Percentiles rank a stretch among this genome's conserved stretches.
Conservation (phyloP, 2,888 invertebrate genomes). For the Dynastes tityus region DNA sequence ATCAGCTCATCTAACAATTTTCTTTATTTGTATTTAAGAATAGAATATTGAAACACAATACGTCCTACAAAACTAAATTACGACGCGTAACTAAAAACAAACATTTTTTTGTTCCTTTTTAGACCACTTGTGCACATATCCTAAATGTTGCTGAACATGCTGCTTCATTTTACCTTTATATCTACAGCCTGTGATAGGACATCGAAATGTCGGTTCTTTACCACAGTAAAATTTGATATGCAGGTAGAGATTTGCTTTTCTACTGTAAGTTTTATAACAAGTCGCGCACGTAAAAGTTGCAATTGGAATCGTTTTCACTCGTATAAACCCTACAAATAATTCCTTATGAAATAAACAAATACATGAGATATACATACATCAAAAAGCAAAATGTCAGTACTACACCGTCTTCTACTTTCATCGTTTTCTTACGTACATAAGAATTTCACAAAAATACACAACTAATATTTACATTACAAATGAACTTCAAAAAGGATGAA, state of each 20-base stretch:
- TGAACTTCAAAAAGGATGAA: too few species aligned
- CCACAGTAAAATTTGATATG: constrained; percentile 50
- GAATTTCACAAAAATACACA: too few species aligned
- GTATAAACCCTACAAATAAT: constrained; percentile 1
- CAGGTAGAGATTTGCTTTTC: constrained; percentile 40
- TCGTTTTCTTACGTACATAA: too few species aligned
- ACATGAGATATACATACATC: too few species aligned
- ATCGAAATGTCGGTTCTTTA: constrained; percentile 44
- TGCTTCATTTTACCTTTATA: constrained; percentile 51
- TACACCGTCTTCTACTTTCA: too few species aligned
- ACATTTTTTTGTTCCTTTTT: constrained; percentile 13
- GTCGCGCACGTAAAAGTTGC: background rate
- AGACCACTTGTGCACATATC: constrained; percentile 29
- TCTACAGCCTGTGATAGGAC: constrained; percentile 35
- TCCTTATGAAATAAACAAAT: background rate
- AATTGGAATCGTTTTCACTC: constrained; percentile 1
- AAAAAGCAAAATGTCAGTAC: too few species aligned
- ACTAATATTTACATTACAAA: too few species aligned
- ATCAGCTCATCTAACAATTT: too few species aligned
- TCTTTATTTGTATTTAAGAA: too few species aligned
- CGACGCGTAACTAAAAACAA: constrained; percentile 13
- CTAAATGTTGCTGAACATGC: constrained; percentile 49
- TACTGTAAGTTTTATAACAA: constrained; percentile 41
- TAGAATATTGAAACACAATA: background rate
- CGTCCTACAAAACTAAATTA: background rate